phyloP scores from a whole-genome alignment of 2,888 invertebrate species.

The Drosophila birchii region DNA sequence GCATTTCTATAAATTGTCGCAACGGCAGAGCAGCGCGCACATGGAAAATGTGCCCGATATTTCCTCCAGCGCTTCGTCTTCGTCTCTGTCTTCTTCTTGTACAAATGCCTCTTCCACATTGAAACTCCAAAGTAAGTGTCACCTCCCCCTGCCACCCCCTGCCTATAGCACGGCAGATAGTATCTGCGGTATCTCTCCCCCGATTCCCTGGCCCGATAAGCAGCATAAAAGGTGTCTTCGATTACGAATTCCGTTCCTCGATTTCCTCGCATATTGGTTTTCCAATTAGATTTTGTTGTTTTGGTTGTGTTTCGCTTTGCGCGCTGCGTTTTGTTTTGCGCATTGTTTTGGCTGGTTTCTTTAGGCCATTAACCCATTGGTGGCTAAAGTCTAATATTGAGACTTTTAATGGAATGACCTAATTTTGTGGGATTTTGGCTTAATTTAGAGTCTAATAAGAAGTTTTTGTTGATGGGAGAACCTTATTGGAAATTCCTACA shows the following conservation, averaged over 20 bases:
- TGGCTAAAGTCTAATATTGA: background rate
- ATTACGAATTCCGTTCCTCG: constrained; percentile 46
- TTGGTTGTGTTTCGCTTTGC: constrained; percentile 24
- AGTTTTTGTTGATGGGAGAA: background rate
- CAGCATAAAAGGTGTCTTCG: constrained; percentile 42
- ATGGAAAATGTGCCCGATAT: constrained; percentile 48
- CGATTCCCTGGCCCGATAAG: constrained; percentile 54
- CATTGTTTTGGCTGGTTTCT: constrained; percentile 18
- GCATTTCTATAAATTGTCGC: constrained; percentile 30
- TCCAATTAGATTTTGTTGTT: constrained; percentile 67
- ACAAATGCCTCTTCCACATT: constrained; percentile 61
- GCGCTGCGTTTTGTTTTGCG: constrained; percentile 42
- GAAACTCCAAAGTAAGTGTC: constrained; percentile 83
- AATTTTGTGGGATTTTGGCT: background rate
- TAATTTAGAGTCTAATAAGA: background rate
- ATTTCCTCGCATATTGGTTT: constrained; percentile 65
- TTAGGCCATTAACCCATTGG: constrained; percentile 35
- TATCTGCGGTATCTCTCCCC: constrained; percentile 34
- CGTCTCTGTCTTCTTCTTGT: constrained; percentile 56
- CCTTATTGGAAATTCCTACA: constrained; percentile 22
- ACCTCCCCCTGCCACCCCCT: background rate
- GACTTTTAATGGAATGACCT: too few species aligned
- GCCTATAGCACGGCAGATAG: background rate
- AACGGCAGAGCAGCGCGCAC: constrained; percentile 37
- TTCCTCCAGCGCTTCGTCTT: constrained; percentile 57